Conservation (phyloP, 2,113 vertebrate species). For the Seriola rivoliana region DNA sequence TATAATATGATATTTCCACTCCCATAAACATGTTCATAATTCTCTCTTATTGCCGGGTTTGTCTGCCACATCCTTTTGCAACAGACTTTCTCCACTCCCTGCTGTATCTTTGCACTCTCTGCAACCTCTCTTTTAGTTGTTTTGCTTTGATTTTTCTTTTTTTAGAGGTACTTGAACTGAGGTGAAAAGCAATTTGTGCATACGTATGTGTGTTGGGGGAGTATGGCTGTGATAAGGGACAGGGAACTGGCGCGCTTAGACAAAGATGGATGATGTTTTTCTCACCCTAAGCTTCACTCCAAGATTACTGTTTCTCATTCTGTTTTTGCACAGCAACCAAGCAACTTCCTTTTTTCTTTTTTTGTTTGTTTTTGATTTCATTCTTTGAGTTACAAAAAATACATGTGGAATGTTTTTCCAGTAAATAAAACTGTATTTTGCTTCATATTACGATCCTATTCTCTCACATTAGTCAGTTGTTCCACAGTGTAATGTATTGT, state of each 20-base stretch:
- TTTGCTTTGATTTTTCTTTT: slow-evolving; percentile 66
- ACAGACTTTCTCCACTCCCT: slow-evolving; percentile 49
- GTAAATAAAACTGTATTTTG: slow-evolving; percentile 42
- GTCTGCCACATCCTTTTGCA: slow-evolving; percentile 62
- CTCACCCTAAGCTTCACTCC: slow-evolving; percentile 66
- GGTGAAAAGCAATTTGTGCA: slow-evolving; percentile 48
- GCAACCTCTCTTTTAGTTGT: slow-evolving; percentile 66
- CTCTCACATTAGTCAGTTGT: slow-evolving; percentile 5
- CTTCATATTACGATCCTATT: not conserved
- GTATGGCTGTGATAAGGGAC: slow-evolving; percentile 80
- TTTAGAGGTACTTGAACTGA: slow-evolving; percentile 65
- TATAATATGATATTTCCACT: slow-evolving; percentile 71
- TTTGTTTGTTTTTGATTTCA: slow-evolving; percentile 19
- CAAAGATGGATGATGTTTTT: slow-evolving; percentile 82
- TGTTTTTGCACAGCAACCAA: slow-evolving; percentile 16
- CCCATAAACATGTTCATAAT: slow-evolving; percentile 76
- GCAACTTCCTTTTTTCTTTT: slow-evolving; percentile 7
- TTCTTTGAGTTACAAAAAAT: slow-evolving; percentile 26
- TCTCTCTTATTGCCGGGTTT: slow-evolving; percentile 75
- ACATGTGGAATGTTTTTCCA: slow-evolving; percentile 52
- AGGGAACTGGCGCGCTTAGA: slow-evolving; percentile 69
- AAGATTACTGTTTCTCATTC: slow-evolving; percentile 62
- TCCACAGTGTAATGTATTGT: not conserved
- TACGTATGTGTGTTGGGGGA: slow-evolving; percentile 58
- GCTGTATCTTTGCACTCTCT: slow-evolving; percentile 68